A percentile compares a stretch with the other conserved stretches of the same genome.
Evolutionary conservation across 2,888 invertebrate species (phyloP).

Genomic region (Clanis bilineata): DNA sequence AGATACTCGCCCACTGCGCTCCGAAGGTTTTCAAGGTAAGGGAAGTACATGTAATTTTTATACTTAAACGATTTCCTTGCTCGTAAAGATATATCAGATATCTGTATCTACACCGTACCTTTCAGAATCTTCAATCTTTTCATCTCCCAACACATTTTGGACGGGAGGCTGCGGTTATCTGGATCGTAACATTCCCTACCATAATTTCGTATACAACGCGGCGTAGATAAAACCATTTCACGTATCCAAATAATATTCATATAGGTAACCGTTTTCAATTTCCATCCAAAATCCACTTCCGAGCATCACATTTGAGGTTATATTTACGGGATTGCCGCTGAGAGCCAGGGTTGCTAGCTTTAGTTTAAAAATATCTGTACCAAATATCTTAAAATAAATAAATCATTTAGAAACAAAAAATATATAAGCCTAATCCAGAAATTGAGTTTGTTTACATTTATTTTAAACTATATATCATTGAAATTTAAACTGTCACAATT

Average conservation of each 20-base stretch:
- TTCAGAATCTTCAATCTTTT: not conserved
- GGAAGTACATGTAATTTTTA: too few relatives aligned
- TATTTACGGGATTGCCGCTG: slow-evolving; percentile 21
- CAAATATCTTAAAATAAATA: too few relatives aligned
- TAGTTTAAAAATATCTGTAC: too few relatives aligned
- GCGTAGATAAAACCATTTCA: not conserved
- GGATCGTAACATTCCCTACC: not conserved
- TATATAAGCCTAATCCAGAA: too few relatives aligned
- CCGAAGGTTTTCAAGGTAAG: too few relatives aligned
- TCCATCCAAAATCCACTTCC: slow-evolving; percentile 11
- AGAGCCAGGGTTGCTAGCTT: too few relatives aligned
- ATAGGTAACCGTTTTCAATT: slow-evolving; percentile 6
- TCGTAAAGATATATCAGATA: not conserved
- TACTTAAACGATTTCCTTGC: not conserved
- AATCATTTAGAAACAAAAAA: too few relatives aligned
- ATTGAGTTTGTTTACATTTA: too few relatives aligned
- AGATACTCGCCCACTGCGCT: too few relatives aligned
- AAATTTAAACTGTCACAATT: too few relatives aligned
- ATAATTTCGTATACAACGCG: not conserved
- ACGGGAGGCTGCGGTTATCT: not conserved
- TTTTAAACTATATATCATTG: too few relatives aligned
- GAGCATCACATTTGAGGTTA: slow-evolving; percentile 17
- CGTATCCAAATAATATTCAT: slow-evolving; percentile 8
- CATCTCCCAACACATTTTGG: not conserved
- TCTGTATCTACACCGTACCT: not conserved